Base-by-base conservation (phyloP, 1,140 invertebrate species). In the Trichonephila clavipes region DNA sequence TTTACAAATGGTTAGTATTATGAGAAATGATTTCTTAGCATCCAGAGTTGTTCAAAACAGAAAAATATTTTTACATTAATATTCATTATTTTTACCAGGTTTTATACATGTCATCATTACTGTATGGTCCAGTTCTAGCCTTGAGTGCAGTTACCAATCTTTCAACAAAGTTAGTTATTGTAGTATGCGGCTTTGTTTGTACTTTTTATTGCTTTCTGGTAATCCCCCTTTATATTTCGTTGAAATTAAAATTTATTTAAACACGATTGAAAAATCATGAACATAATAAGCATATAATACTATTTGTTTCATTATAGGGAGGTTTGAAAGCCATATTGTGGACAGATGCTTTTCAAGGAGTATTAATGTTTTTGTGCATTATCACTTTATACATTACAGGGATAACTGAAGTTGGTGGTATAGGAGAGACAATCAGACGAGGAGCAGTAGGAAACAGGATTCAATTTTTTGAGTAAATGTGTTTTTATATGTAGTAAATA, bases 41-140 rank as follows among this genome's bases (percentile, higher is more conserved):
- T n/a, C n/a, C n/a, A n/a, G n/a, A n/a, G n/a, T n/a, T n/a, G n/a
- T n/a, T n/a, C n/a, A n/a, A n/a, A n/a, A n/a, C n/a, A n/a, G n/a
- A n/a, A n/a, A n/a, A n/a, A n/a, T n/a, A n/a, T n/a, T n/a, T n/a
- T n/a, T n/a, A n/a, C n/a, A n/a, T n/a, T n/a, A n/a, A n/a, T n/a
- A n/a, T n/a, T n/a, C n/a, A n/a, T n/a, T n/a, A n/a, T 66, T 66
- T 86, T 14, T 86, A 83, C 51, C 59, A 92, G 97, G 95, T 98
- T 66, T 96, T 99, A 28, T 99, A 99, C 95, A 98, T 98, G 96
- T 98, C 98, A 7, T 97, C 99, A 95, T 98, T 99, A 0, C 96
- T 99, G 0, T 99, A 98, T 96, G 98, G 98, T 0, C 98, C 98
- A 4, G 97, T 98, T 8, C 96, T 99, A 94, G 98, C 98, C 0